These are phyloP conservation scores for Drosophila sp. DNA, from an alignment of 1,140 invertebrate species.

Conservation along the genomic window DNA sequence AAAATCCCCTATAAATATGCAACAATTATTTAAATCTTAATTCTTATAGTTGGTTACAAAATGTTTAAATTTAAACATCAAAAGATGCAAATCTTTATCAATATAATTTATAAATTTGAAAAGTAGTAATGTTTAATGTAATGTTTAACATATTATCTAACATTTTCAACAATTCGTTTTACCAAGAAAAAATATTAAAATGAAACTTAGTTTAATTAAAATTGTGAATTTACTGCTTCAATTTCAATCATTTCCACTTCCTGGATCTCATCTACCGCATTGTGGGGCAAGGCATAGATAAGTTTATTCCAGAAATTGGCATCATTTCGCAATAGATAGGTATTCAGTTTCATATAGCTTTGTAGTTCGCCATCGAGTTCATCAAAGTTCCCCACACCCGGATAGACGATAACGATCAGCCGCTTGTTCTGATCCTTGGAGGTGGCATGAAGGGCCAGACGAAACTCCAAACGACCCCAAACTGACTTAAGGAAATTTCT, in stretches of 20 bases:
- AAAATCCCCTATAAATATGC: no score
- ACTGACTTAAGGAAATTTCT: not conserved
- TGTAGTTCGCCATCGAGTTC: not conserved
- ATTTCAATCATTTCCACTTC: not conserved
- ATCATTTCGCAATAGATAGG: not conserved
- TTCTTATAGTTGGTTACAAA: no score
- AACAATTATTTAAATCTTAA: no score
- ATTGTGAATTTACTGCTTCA: not conserved
- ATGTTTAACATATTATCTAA: no score
- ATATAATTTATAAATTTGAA: no score
- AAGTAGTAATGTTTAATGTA: no score
- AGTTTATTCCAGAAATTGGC: not conserved
- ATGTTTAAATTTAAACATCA: not conserved
- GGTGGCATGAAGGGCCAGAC: not conserved
- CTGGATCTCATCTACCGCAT: not conserved
- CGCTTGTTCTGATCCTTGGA: not conserved
- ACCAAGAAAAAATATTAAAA: no score
- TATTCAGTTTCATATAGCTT: not conserved
- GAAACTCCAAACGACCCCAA: slow-evolving; percentile 10
- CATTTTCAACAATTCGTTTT: no score
- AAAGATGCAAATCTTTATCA: no score
- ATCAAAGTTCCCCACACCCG: not conserved
- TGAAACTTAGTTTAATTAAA: no score
- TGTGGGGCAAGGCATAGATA: no score
- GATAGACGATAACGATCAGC: no score